phyloP scores from a whole-genome alignment of 2,113 vertebrate genomes.

The Clarias magur region DNA sequence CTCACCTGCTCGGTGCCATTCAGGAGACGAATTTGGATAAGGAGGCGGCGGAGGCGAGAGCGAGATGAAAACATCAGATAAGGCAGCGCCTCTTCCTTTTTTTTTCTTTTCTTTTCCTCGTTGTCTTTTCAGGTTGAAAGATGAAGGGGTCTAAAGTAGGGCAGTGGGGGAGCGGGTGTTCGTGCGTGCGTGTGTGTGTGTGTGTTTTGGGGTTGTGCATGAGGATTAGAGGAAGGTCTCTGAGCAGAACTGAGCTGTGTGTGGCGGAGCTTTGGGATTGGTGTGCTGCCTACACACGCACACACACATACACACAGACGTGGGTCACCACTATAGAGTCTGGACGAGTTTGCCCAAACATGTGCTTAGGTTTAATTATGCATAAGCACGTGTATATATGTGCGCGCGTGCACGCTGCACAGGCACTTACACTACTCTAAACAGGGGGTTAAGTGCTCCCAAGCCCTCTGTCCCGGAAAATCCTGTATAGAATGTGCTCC shows the following conservation, averaged over 20 bases:
- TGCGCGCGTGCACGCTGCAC: background rate
- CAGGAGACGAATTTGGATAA: background rate
- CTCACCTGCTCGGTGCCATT: background rate
- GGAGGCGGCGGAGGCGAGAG: background rate
- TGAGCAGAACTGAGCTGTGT: slow-evolving; percentile 56
- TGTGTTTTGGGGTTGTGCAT: background rate
- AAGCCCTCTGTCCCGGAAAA: slow-evolving; percentile 8
- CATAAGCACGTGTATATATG: slow-evolving; percentile 13
- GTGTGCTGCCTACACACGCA: slow-evolving; percentile 45
- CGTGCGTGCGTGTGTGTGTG: background rate
- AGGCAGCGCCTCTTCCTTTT: background rate
- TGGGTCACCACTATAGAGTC: slow-evolving; percentile 8
- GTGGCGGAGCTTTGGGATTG: slow-evolving; percentile 55
- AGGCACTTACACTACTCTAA: background rate
- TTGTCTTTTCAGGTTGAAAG: background rate
- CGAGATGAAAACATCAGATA: background rate
- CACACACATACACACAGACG: slow-evolving; percentile 1
- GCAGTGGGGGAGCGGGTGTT: background rate
- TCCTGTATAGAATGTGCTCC: background rate
- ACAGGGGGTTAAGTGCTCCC: slow-evolving; percentile 27
- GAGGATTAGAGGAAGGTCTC: slow-evolving; percentile 48
- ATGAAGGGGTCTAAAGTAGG: slow-evolving; percentile 5
- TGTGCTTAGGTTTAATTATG: slow-evolving; percentile 42
- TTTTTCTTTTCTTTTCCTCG: background rate
- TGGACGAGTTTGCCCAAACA: background rate